Base-by-base conservation (phyloP, 2,888 invertebrate genomes). In the Sesia apiformis region DNA sequence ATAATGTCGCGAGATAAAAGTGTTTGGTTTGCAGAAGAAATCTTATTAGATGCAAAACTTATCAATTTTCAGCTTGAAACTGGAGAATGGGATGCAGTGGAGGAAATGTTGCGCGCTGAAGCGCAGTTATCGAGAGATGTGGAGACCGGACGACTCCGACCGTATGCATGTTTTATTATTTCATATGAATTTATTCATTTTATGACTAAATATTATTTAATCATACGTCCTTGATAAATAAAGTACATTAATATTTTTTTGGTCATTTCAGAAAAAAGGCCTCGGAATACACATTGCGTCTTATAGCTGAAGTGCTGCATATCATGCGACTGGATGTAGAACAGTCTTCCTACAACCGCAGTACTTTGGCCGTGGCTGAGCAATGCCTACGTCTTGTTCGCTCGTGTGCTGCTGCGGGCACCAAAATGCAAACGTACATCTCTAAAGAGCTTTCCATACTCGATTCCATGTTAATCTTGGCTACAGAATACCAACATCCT, bases 21-120 rank as follows among this genome's bases (percentile, higher is more conserved):
- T 64, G 90, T 89, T 49, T 90, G 90, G 90, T 90, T 89, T 61
- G 90, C 88, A 4, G 90, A 90, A 69, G 90, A 90, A 65, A 90
- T 90, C 63, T 67, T 90, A 52, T 67, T 90, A 57, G 90, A 90
- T 69, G 90, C 90, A 5, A 90, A 90, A 66, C 73, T 90, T 52
- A 90, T 90, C 46, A 90, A 90, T 66, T 87, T 81, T 54, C 89
- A 90, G 66, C 65, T 90, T 59, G 90, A 90, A 67, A 81, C 86
- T 0, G 90, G 90, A 68, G 90, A 90, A 80, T 90, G 88, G 86
- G 85, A 86, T 54, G 84, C 88, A 40, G 86, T 91, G 1, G 89
- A 90, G 60, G 89, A 90, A 76, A 88, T 90, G 87, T 72, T 91
- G 59, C 81, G 89, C 53, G 85, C 88, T 3, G 86, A 90, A 64